phyloP scores from a whole-genome alignment of 1,140 invertebrate genomes.

The Monochamus saltuarius region DNA sequence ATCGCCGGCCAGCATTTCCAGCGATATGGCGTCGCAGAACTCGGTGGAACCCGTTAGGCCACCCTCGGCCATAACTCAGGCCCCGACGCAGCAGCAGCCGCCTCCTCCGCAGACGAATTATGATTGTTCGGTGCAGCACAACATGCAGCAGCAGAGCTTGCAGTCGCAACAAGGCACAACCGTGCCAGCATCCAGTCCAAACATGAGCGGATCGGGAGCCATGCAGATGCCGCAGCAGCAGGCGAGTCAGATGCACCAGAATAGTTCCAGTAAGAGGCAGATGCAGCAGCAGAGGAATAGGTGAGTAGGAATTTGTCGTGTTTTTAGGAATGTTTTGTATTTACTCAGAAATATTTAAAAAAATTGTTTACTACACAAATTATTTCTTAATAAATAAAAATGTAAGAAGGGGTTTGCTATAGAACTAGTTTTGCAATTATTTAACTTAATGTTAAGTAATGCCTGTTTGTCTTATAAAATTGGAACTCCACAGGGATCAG shows the following conservation, averaged over 20 bases:
- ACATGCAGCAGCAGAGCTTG: constrained; percentile 52
- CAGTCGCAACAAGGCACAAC: constrained; percentile 39
- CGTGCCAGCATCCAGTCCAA: constrained; percentile 47
- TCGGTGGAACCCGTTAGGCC: constrained; percentile 66
- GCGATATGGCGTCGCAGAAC: constrained; percentile 77
- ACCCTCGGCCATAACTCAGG: constrained; percentile 53
- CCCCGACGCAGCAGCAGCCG: constrained; percentile 53
- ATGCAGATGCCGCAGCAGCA: constrained; percentile 40
- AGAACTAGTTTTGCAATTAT: too few species aligned
- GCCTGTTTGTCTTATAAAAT: too few species aligned
- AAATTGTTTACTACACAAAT: too few species aligned
- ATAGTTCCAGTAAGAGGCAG: constrained; percentile 44
- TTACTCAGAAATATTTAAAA: too few species aligned
- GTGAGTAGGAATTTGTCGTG: too few species aligned
- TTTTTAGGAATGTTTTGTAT: too few species aligned
- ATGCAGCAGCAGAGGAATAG: constrained; percentile 46
- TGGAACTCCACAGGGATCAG: too few species aligned
- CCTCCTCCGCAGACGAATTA: constrained; percentile 56
- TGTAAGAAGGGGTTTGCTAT: too few species aligned
- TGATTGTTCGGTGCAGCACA: constrained; percentile 64
- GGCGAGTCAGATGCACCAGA: constrained; percentile 5
- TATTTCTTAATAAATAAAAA: too few species aligned
- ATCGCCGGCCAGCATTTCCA: constrained; percentile 83
- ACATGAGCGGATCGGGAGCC: constrained; percentile 25
- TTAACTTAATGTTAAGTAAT: too few species aligned